Percentiles rank a stretch among this genome's conserved stretches.
These are phyloP conservation scores for Rotaria magnacalcarata DNA, from an alignment of 2,888 invertebrate species.

Conservation along the genomic window DNA sequence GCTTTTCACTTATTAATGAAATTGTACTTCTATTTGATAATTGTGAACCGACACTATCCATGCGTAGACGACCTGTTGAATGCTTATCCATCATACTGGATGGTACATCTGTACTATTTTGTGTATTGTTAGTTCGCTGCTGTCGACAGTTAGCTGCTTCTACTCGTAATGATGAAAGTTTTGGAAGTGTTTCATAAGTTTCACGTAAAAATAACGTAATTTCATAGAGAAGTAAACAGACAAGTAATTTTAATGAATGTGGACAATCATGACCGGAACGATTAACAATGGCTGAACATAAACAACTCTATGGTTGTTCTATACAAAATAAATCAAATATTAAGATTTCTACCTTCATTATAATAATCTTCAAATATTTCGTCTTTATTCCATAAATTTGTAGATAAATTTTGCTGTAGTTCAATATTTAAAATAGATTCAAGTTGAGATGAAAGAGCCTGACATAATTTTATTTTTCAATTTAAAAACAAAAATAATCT, in stretches of 20 bases:
- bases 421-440: not conserved
- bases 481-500: too few relatives aligned
- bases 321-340: not conserved
- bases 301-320: not conserved
- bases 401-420: not conserved
- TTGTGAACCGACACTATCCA: constrained; percentile 65
- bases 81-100: constrained; percentile 77
- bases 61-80: not conserved
- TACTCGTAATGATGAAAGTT: constrained; percentile 64
- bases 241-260: constrained; percentile 73
- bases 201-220: constrained; percentile 93
- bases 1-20: constrained; percentile 71
- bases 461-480: too few relatives aligned
- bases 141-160: constrained; percentile 72
- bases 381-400: not conserved
- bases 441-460: constrained; percentile 26
- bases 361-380: constrained; percentile 35
- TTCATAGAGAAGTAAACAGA: constrained; percentile 88
- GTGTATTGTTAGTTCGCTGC: constrained; percentile 66
- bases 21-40: constrained; percentile 85
- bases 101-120: constrained; percentile 56
- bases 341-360: not conserved
- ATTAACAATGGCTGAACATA: constrained; percentile 66
- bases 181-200: constrained; percentile 73
- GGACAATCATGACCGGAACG: constrained; percentile 74